These are phyloP conservation scores for Bembecia ichneumoniformis DNA, from an alignment of 2,888 invertebrate genomes.

Conservation along the genomic window DNA sequence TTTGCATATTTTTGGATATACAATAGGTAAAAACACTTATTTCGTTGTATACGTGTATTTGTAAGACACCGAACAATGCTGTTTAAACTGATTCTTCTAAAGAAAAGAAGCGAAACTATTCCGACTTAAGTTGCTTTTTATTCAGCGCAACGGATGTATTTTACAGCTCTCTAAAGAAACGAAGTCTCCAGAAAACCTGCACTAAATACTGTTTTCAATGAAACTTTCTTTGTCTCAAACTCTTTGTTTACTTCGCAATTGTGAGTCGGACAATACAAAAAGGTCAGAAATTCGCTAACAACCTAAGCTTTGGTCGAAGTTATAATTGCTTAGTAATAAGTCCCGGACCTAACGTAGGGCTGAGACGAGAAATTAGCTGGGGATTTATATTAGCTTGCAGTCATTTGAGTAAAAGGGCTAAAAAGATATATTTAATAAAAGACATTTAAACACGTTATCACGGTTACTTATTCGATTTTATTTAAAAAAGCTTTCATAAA, in stretches of 20 bases:
- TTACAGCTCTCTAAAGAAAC: conserved; percentile 30
- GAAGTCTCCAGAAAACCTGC: conserved; percentile 39
- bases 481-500: too few relatives aligned
- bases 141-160: conserved; percentile 35
- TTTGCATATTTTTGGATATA: too few relatives aligned
- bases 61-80: not conserved
- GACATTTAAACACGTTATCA: too few relatives aligned
- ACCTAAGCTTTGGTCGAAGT: conserved; percentile 46
- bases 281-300: conserved; percentile 53
- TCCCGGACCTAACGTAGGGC: conserved; percentile 28
- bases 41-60: not conserved
- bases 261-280: conserved; percentile 52
- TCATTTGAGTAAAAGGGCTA: conserved; percentile 34
- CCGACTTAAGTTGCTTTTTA: conserved; percentile 31
- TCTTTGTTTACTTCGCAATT: conserved; percentile 59
- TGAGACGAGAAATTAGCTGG: conserved; percentile 16
- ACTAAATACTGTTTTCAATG: conserved; percentile 55
- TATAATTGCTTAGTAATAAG: conserved; percentile 62
- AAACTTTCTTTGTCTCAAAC: conserved; percentile 49
- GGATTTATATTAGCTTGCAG: conserved; percentile 24
- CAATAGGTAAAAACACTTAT: too few relatives aligned
- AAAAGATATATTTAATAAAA: not conserved
- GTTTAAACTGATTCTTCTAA: not conserved
- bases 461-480: too few relatives aligned
- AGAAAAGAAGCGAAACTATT: not conserved